These are phyloP conservation scores for Zoanthus sansibaricus DNA, from an alignment of 92 coral and sea anemone species.

Conservation along the genomic window DNA sequence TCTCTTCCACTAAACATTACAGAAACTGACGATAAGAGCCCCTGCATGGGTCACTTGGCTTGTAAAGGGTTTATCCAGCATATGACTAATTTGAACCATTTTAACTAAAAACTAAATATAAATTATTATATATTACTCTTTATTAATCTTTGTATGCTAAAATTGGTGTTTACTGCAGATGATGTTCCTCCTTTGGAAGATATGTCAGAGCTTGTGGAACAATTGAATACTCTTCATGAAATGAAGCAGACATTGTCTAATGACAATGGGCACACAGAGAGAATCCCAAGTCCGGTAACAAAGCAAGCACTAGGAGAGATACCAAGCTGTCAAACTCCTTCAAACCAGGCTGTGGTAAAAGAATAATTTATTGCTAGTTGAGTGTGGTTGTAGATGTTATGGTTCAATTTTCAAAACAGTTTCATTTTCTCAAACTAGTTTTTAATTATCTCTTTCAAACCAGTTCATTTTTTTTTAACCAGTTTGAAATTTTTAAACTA, in stretches of 20 bases:
- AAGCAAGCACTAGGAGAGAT: neutral
- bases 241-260: conserved; percentile 36
- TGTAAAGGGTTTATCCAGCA: too few species aligned
- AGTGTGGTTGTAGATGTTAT: too few species aligned
- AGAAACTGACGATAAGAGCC: too few species aligned
- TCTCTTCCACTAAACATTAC: too few species aligned
- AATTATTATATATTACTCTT: neutral
- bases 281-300: neutral
- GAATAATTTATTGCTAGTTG: too few species aligned
- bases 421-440: too few species aligned
- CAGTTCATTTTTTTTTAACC: too few species aligned
- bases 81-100: too few species aligned
- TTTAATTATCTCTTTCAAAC: too few species aligned
- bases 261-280: neutral
- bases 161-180: conserved; percentile 48
- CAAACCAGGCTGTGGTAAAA: conserved; percentile 12
- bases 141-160: neutral
- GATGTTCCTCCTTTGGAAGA: conserved; percentile 82
- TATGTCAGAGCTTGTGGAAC: conserved; percentile 77
- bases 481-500: too few species aligned
- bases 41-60: too few species aligned
- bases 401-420: too few species aligned
- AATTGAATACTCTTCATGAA: conserved; percentile 63
- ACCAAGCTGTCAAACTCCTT: neutral
- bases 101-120: neutral